Conservation (phyloP, 2,888 invertebrate species). For the Punctoribates punctum region DNA sequence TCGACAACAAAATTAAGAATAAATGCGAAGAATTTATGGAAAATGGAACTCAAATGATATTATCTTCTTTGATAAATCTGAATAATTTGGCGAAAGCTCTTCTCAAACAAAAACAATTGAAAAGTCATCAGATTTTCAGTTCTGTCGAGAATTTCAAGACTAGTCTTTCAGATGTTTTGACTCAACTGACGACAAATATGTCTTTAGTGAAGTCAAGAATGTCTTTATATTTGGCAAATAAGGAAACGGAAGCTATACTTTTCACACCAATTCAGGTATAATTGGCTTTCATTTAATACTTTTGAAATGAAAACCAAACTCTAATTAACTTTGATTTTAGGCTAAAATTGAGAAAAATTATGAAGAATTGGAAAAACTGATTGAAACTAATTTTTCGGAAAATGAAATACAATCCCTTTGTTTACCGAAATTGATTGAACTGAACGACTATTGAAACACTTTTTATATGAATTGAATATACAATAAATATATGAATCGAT, state of each 20-base stretch:
- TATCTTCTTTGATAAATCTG: conserved; percentile 26
- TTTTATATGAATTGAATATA: neutral
- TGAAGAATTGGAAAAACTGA: conserved; percentile 54
- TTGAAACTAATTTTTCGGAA: conserved; percentile 68
- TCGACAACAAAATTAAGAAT: conserved; percentile 83
- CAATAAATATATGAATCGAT: neutral
- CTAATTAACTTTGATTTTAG: conserved; percentile 4
- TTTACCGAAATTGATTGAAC: neutral
- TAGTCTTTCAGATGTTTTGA: conserved; percentile 71
- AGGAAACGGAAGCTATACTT: conserved; percentile 93
- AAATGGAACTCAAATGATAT: neutral
- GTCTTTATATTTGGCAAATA: conserved; percentile 91
- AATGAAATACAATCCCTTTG: conserved; percentile 58
- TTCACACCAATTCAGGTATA: conserved; percentile 84
- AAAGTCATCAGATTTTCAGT: conserved; percentile 61
- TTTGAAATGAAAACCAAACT: neutral
- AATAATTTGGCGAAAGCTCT: conserved; percentile 53
- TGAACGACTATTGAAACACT: neutral
- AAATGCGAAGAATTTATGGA: conserved; percentile 85
- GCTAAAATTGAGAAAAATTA: conserved; percentile 8
- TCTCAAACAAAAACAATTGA: conserved; percentile 52
- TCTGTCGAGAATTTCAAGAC: conserved; percentile 68
- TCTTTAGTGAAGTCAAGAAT: conserved; percentile 79
- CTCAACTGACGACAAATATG: conserved; percentile 72
- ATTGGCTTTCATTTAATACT: neutral